These are phyloP conservation scores for Cataglyphis albicans DNA, from an alignment of 2,888 invertebrate genomes.

Conservation along the genomic window DNA sequence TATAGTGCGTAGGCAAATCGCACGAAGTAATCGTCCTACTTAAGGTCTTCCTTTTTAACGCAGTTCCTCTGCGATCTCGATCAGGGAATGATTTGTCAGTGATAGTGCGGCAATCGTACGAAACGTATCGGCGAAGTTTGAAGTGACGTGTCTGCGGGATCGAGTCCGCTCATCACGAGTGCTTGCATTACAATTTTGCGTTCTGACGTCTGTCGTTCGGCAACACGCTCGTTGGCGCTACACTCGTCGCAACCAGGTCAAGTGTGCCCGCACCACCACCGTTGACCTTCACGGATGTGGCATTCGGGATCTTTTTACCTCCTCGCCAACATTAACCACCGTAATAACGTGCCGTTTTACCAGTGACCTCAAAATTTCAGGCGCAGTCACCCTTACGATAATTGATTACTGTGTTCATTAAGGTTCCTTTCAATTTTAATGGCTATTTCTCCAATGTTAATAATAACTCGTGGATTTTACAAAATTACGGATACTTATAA, in stretches of 20 bases:
- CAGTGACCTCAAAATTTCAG: background rate
- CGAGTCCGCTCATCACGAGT: slow-evolving; percentile 16
- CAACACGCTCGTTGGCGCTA: slow-evolving; percentile 32
- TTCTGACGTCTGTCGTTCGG: slow-evolving; percentile 60
- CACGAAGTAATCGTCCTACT: slow-evolving; percentile 21
- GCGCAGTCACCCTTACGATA: background rate
- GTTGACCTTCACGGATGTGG: slow-evolving; percentile 69
- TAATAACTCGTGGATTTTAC: background rate
- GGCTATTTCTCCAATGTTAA: background rate
- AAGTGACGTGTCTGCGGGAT: slow-evolving; percentile 32
- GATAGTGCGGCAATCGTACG: slow-evolving; percentile 4
- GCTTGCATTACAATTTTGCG: slow-evolving; percentile 44
- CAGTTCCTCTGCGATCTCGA: slow-evolving; percentile 10
- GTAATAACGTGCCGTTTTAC: slow-evolving; percentile 14
- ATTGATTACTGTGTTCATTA: slow-evolving; percentile 22
- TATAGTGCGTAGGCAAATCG: background rate
- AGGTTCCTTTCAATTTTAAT: background rate
- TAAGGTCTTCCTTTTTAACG: background rate
- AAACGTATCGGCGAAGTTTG: slow-evolving; percentile 22
- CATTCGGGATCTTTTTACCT: slow-evolving; percentile 57
- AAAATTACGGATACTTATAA: background rate
- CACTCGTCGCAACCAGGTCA: slow-evolving; percentile 67
- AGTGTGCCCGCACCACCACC: slow-evolving; percentile 64
- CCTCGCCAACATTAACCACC: slow-evolving; percentile 4
- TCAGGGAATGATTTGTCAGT: background rate